These are phyloP conservation scores for Sinodicranocentrus sp. DNA, from an alignment of 2,888 invertebrate species.

Conservation along the genomic window DNA sequence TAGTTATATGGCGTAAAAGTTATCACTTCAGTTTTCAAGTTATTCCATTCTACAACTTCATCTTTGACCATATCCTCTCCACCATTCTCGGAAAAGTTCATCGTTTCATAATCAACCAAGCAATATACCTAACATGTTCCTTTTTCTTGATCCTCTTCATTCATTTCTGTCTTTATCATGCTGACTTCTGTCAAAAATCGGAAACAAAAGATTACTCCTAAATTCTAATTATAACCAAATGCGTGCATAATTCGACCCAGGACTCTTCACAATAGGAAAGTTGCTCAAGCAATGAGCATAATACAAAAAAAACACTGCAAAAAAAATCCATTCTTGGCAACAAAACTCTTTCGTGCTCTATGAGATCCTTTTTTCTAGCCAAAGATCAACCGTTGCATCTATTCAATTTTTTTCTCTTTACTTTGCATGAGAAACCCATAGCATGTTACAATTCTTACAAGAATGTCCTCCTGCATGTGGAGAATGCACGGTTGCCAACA, in stretches of 20 bases:
- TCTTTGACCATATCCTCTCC: no score
- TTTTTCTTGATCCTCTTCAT: no score
- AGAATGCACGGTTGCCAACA: constrained; percentile 21
- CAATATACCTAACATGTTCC: no score
- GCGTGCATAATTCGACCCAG: constrained; percentile 42
- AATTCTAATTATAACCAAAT: constrained; percentile 25
- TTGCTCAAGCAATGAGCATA: constrained; percentile 45
- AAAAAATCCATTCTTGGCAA: constrained; percentile 21
- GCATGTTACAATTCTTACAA: neutral
- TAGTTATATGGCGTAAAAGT: no score
- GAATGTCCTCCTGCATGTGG: neutral
- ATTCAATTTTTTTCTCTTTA: neutral
- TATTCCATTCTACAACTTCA: no score
- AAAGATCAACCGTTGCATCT: constrained; percentile 17
- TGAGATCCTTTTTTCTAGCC: neutral
- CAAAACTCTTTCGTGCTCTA: constrained; percentile 17
- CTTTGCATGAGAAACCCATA: constrained; percentile 16
- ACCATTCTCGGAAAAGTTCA: no score
- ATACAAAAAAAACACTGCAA: constrained; percentile 6
- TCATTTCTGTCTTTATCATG: neutral
- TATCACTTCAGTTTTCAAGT: no score
- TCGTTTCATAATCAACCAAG: no score
- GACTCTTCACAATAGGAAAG: constrained; percentile 9
- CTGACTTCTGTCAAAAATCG: constrained; percentile 14
- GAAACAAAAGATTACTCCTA: constrained; percentile 2